These are phyloP conservation scores for Spea hammondii DNA, from an alignment of 2,797 vertebrate species.

Conservation along the genomic window DNA sequence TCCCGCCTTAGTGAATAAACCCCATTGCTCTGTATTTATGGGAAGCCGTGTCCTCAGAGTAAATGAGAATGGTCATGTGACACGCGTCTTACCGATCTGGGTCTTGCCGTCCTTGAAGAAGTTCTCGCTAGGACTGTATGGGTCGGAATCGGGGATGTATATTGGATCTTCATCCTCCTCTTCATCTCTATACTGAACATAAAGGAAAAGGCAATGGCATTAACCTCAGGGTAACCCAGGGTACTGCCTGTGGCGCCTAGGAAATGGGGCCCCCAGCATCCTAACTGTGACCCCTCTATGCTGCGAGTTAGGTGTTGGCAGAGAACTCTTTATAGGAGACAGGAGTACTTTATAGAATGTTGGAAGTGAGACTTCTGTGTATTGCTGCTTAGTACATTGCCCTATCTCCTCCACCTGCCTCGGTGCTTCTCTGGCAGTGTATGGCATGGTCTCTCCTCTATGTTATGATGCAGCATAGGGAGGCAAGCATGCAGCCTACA, in stretches of 20 bases:
- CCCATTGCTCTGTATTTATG: background rate
- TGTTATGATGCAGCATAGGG: no score
- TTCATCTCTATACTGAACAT: constrained; percentile 28
- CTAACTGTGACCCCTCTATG: no score
- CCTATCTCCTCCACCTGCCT: no score
- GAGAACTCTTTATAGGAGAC: no score
- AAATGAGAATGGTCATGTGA: background rate
- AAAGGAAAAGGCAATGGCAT: background rate
- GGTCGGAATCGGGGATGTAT: constrained; percentile 51
- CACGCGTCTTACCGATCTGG: constrained; percentile 66
- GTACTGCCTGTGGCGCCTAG: background rate
- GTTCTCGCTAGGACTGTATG: constrained; percentile 59
- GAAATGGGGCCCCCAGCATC: background rate
- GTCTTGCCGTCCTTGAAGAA: constrained; percentile 72
- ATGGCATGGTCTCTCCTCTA: no score
- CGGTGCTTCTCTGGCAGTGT: no score
- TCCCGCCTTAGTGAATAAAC: no score
- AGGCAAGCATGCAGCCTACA: no score
- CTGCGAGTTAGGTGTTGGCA: no score
- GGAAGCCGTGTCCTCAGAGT: background rate
- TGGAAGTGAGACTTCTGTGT: no score
- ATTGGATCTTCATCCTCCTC: constrained; percentile 54
- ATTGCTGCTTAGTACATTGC: no score
- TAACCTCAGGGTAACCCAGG: background rate
- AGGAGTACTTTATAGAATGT: no score